A percentile compares a stretch with the other conserved stretches of the same genome.
phyloP scores from a whole-genome alignment of 2,113 vertebrate genomes.

The Oncorhynchus nerka region DNA sequence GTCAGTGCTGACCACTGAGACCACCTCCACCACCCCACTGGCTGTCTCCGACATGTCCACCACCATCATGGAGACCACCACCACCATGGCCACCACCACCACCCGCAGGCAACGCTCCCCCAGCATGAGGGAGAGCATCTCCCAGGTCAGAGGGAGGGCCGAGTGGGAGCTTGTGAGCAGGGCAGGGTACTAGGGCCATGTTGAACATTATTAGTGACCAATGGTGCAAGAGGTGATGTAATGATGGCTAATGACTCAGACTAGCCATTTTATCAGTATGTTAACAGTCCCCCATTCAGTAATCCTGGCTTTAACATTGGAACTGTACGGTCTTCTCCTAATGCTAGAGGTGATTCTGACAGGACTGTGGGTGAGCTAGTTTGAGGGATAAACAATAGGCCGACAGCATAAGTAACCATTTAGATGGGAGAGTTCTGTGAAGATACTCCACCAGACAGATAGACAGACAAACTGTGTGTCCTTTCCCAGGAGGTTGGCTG shows the following conservation, averaged over 20 bases:
- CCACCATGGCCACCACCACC: constrained; percentile 94
- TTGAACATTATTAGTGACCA: too few relatives aligned
- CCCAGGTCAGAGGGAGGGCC: constrained; percentile 76
- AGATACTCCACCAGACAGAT: not conserved
- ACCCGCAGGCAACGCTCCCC: constrained; percentile 88
- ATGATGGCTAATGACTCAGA: too few relatives aligned
- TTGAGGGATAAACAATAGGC: not conserved
- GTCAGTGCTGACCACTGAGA: constrained; percentile 85
- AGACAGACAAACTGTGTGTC: not conserved
- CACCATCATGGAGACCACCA: constrained; percentile 95
- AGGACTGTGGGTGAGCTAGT: not conserved
- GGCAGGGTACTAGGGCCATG: not conserved
- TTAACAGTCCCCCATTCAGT: too few relatives aligned
- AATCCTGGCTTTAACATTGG: too few relatives aligned
- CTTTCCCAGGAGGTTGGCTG: not conserved
- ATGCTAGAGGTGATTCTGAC: not conserved
- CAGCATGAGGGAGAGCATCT: constrained; percentile 88
- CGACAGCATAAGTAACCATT: not conserved
- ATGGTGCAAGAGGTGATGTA: not conserved
- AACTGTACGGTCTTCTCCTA: not conserved
- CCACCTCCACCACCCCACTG: constrained; percentile 86
- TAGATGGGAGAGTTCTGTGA: not conserved
- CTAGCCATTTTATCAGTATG: too few relatives aligned
- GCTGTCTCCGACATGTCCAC: constrained; percentile 91
- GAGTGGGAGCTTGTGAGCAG: not conserved